Base-by-base conservation (phyloP, 2,888 invertebrate genomes). In the Gortyna flavago region DNA sequence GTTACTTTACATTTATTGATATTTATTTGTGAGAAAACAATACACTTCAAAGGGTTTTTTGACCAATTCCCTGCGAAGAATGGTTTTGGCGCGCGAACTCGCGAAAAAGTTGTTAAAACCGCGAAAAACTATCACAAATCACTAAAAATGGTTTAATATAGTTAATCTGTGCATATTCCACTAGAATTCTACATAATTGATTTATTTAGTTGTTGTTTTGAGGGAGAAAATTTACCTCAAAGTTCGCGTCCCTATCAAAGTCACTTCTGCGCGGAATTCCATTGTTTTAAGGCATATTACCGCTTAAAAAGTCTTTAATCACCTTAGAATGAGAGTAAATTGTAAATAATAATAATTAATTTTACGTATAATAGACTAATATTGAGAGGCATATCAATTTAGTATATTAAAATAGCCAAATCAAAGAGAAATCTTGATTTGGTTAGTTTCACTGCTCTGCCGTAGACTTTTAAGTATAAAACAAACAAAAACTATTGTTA, bases 1-100 rank as follows among this genome's bases (percentile, higher is more conserved):
- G 62, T 81, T 89, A 78, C 84, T 90, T 88, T 85, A 87, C 79
- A 11, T 71, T 75, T 80, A 78, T 77, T 77, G 72, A 70, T 11
- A 44, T 4, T 9, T 76, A 80, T 35, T 69, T 79, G 78, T 59
- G 5, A 29, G 13, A 70, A 78, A 83, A n/a, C 76, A 77, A 64
- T n/a, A 29, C 8, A 11, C 38, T 74, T 79, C 75, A 57, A 62
- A n/a, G 5, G 4, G 29, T 62, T 80, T 72, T 85, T 89, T 85
- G 65, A 57, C 0, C 4, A 18, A 57, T 72, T 82, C 78, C 69
- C 72, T 4, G 29, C 29, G 11, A 21, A 48, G 7, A 75, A 76
- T 25, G 54, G 11, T 29, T 68, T 67, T 32, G 41, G 61, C 18
- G 71, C 73, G 86, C 76, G 66, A 77, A 73, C 72, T 51, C 44